A percentile compares a stretch with the other conserved stretches of the same genome.
Conservation (phyloP, 2,113 vertebrate species). For the Aepyceros melampus region DNA sequence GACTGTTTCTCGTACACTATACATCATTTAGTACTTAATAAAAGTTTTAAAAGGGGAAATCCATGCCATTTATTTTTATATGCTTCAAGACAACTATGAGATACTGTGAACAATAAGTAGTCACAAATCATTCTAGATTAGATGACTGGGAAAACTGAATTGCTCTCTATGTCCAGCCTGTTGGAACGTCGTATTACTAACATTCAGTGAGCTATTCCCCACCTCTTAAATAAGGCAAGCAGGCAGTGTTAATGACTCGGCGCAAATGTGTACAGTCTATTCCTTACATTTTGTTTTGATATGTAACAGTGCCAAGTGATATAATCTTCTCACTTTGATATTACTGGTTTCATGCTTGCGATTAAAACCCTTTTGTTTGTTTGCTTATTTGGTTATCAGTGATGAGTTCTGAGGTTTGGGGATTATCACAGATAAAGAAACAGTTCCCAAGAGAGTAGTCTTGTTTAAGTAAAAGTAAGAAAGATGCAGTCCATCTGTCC, state of each 20-base stretch:
- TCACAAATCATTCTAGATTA: not conserved
- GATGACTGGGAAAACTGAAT: not conserved
- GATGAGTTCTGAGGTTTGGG: not conserved
- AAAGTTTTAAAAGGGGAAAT: not conserved
- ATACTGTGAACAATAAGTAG: not conserved
- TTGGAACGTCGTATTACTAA: not conserved
- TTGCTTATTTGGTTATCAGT: conserved; percentile 41
- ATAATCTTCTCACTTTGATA: not conserved
- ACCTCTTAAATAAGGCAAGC: not conserved
- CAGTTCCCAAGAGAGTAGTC: not conserved
- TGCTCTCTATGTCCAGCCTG: not conserved
- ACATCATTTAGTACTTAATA: not conserved
- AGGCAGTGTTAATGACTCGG: not conserved
- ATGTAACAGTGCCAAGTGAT: not conserved
- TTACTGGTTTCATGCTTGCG: not conserved
- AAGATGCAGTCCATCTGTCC: conserved; percentile 26
- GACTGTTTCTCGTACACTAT: not conserved
- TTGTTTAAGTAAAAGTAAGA: not conserved
- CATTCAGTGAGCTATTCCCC: not conserved
- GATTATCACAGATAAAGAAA: conserved; percentile 33
- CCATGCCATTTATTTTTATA: not conserved
- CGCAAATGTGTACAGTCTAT: not conserved
- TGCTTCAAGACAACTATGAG: not conserved
- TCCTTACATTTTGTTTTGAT: not conserved
- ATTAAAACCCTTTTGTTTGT: conserved; percentile 15